Evolutionary conservation across 2,888 invertebrate species (phyloP), one percentile per base, ranked within the genome.

Genomic region (Polietes domitor): DNA sequence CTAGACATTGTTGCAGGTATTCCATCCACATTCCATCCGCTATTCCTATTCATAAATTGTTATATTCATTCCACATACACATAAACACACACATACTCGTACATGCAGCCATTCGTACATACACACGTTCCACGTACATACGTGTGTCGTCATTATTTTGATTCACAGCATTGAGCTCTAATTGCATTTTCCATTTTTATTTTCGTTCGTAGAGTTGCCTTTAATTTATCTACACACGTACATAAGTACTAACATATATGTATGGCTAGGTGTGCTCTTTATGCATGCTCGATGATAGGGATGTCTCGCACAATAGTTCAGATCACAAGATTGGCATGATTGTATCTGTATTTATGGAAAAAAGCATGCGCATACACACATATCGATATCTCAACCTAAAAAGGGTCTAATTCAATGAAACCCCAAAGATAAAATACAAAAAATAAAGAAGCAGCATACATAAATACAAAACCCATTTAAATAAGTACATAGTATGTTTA

Each of bases 1-100:
- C 92, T 92, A 90, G 92, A 92, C 77, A 88, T 92, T 84, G 88
- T 87, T 79, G 88, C 92, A 92, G 92, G 92, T 92, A 92, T 87
- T 41, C 28, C 50, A 73, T 73, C 61, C 41, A 41, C 10, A n/a
- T 12, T 1, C 7, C 26, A 73, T 47, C 19, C 15, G 24, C 41
- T 73, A 37, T 55, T 73, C 5, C 32, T 72, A 50, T 53, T 47
- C 24, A 17, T 71, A 72, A 24, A 19, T 47, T 4, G 4, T n/a
- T 72, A 72, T 50, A 5, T 37, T 53, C 50, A 47, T 26, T n/a
- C 19, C 17, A 26, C 21, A 26, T 72, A 73, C 37, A 72, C 70
- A 58, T 74, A 58, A 21, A 6, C 61, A 70, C 63, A 37, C 37
- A 37, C 37, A 9, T 37, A 37, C 12, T 7, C 37, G 12, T 21